Conservation (phyloP, 2,113 vertebrate genomes). For the Xyliphius kryptos region DNA sequence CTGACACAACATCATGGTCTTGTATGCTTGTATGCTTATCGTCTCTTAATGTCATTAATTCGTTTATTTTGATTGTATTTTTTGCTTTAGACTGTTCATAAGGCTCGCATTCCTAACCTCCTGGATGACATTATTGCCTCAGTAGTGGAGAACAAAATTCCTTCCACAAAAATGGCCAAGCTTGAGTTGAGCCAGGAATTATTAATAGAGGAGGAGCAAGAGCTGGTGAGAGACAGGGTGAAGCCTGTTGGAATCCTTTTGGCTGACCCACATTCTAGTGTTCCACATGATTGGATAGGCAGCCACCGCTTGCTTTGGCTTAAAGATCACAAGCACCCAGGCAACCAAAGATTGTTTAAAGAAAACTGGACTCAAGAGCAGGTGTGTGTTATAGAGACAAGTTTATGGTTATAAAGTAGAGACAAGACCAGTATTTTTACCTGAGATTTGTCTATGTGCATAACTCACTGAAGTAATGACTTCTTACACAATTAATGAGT, state of each 20-base stretch:
- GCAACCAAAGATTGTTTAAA: constrained; percentile 81
- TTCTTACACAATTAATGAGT: too few relatives aligned
- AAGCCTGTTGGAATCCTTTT: constrained; percentile 28
- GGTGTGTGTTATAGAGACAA: too few relatives aligned
- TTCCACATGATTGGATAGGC: constrained; percentile 77
- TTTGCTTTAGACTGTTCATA: constrained; percentile 47
- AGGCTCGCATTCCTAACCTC: constrained; percentile 75
- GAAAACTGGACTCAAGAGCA: constrained; percentile 79
- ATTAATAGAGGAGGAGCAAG: constrained; percentile 55
- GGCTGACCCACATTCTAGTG: constrained; percentile 52
- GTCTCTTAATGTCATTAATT: too few relatives aligned
- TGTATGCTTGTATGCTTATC: neutral
- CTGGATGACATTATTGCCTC: constrained; percentile 88
- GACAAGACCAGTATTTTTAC: too few relatives aligned
- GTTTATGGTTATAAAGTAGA: too few relatives aligned
- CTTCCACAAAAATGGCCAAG: constrained; percentile 71
- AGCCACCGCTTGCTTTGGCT: constrained; percentile 77
- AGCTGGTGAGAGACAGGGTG: constrained; percentile 9
- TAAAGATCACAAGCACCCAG: constrained; percentile 73
- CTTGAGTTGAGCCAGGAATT: constrained; percentile 63
- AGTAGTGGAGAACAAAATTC: constrained; percentile 88
- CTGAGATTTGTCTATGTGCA: too few relatives aligned
- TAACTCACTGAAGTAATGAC: too few relatives aligned
- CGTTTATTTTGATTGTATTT: neutral
- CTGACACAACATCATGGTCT: neutral